phyloP scores from a whole-genome alignment of 37 sponge, comb jelly and placozoan genomes.

The Cliona cf. orientalis region DNA sequence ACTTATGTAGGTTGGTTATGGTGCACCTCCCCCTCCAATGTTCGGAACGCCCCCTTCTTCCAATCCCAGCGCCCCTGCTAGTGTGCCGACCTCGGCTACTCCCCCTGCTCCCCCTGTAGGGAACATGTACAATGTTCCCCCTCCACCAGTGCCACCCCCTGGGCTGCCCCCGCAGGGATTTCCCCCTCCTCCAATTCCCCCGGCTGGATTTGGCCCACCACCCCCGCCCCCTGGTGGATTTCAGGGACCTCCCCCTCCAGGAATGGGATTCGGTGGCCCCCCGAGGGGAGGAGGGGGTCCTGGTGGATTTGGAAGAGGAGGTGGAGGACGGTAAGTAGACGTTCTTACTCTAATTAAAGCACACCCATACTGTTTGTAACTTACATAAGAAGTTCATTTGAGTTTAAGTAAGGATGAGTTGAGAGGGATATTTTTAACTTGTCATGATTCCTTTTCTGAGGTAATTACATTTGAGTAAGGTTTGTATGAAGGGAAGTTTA shows the following conservation, averaged over 20 bases:
- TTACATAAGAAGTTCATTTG: too few relatives aligned
- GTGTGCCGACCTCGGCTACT: conserved; percentile 1
- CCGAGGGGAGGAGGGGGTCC: not conserved
- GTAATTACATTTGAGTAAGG: too few relatives aligned
- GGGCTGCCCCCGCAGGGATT: conserved; percentile 1
- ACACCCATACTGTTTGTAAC: not conserved
- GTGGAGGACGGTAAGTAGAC: conserved; percentile 32
- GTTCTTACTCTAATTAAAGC: too few relatives aligned
- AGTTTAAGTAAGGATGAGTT: too few relatives aligned
- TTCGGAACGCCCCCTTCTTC: not conserved
- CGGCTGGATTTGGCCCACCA: conserved; percentile 9
- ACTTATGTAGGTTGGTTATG: not conserved
- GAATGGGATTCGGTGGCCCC: conserved; percentile 7
- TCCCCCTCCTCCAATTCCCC: conserved; percentile 1
- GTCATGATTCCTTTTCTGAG: too few relatives aligned
- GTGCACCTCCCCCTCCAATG: conserved; percentile 1
- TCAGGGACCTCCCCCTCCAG: conserved; percentile 27
- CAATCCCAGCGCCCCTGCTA: conserved; percentile 4
- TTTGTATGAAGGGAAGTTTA: too few relatives aligned
- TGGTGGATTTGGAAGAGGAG: conserved; percentile 7
- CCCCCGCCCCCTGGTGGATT: conserved; percentile 12
- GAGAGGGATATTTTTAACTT: too few relatives aligned
- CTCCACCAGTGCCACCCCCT: conserved; percentile 17
- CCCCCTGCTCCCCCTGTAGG: conserved; percentile 17
- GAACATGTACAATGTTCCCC: not conserved